Evolutionary conservation across 2,797 vertebrate genomes (phyloP).

Genomic region (Ataeniobius toweri): DNA sequence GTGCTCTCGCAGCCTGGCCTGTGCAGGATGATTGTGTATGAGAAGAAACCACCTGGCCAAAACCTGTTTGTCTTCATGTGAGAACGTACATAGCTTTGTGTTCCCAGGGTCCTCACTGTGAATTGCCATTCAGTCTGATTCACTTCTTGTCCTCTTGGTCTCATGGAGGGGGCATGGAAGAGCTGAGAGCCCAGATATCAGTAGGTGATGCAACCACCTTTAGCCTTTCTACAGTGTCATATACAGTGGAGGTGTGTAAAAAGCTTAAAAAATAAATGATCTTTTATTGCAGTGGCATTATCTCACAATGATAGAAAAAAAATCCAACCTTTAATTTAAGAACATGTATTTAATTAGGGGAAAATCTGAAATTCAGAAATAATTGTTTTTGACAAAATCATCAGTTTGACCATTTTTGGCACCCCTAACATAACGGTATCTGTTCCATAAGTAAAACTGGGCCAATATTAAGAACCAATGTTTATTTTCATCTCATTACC

Average conservation of each 20-base stretch:
- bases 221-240: not conserved
- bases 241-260: not conserved
- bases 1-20: constrained; percentile 36
- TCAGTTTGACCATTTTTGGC: not conserved
- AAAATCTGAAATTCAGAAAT: not conserved
- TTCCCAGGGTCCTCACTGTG: constrained; percentile 59
- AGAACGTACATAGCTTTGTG: constrained; percentile 58
- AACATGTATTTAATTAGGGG: not conserved
- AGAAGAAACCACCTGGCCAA: constrained; percentile 59
- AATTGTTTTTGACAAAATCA: not conserved
- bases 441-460: too few relatives aligned
- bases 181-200: not conserved
- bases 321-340: not conserved
- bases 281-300: not conserved
- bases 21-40: constrained; percentile 48
- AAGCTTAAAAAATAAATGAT: not conserved
- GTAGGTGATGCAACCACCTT: not conserved
- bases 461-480: too few relatives aligned
- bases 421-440: too few relatives aligned
- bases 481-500: too few relatives aligned
- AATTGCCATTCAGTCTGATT: constrained; percentile 42
- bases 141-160: constrained; percentile 7
- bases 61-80: constrained; percentile 60
- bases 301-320: not conserved
- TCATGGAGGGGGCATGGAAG: not conserved